Evolutionary conservation across 37 sponge, comb jelly and placozoan genomes (phyloP), one percentile per base, ranked within the genome.

Genomic region (Axinella damicornis): DNA sequence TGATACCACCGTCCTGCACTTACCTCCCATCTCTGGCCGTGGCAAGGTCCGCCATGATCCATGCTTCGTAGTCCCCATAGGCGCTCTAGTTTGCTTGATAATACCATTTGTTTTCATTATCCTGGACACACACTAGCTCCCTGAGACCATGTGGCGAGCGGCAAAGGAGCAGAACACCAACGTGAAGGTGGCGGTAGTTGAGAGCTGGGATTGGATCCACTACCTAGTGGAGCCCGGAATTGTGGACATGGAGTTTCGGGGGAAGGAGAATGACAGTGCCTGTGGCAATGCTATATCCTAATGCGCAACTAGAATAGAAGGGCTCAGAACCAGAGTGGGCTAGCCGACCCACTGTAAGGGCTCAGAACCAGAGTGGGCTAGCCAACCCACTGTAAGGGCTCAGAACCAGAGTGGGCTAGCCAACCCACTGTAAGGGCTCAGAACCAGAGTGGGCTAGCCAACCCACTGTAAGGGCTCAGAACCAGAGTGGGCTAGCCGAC

Each of bases 181-280:
- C 5, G 11, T 81, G 32, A 39, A 27, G 38, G 37, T 55, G 35
- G 81, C 81, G 22, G 56, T 55, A 11, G 67, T 40, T 0, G 68
- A 81, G 58, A 68, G 71, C 33, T 81, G 81, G 81, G 81, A 65
- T 71, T 81, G 81, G 81, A 81, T 81, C 31, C 54, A 67, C 38
- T 53, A 81, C 70, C 53, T 78, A 2, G 79, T 78, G 66, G 66
- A 65, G 65, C 27, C 30, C 6, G 66, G 34, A 1, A 64, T 65
- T 9, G 79, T 78, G 2, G 79, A 78, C 66, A 62, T 55, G 17
- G 58, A 75, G 34, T 75, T 31, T 30, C 31, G 76, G 27, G 46
- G 76, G 9, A 75, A 57, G 59, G 76, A 30, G 27, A 31, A 57
- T 54, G 76, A 75, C 59, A 20, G 28, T n/a, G 54, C 53, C 25